Evolutionary conservation across 2,113 vertebrate genomes (phyloP).

Genomic region (Propithecus coquereli): DNA sequence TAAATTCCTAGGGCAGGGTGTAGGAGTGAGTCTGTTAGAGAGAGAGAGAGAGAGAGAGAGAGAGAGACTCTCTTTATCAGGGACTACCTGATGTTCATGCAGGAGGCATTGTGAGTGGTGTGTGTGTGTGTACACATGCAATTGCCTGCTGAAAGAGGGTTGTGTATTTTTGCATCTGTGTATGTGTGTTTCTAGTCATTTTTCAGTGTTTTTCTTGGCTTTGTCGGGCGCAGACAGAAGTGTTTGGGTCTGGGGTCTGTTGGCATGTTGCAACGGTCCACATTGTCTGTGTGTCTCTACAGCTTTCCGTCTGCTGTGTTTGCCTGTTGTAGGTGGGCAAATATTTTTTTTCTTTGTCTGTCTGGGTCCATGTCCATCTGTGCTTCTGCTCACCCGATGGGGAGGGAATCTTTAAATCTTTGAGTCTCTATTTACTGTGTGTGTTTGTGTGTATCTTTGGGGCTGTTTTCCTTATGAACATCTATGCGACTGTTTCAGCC

Average conservation of each 20-base stretch:
- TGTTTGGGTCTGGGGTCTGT: neutral
- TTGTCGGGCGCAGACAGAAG: neutral
- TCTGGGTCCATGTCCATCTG: neutral
- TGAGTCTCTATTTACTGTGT: neutral
- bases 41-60: too few relatives aligned
- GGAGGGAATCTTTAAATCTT: too few relatives aligned
- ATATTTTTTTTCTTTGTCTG: too few relatives aligned
- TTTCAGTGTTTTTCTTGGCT: neutral
- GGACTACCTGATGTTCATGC: rapidly evolving
- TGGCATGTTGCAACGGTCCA: rapidly evolving
- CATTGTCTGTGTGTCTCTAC: neutral
- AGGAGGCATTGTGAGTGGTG: neutral
- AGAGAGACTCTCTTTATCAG: neutral
- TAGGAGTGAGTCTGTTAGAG: neutral
- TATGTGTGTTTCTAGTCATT: too few relatives aligned
- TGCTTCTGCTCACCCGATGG: too few relatives aligned
- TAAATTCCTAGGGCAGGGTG: neutral
- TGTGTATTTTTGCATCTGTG: neutral
- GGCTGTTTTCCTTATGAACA: neutral
- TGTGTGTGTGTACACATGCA: too few relatives aligned
- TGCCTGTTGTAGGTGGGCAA: rapidly evolving
- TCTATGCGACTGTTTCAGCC: neutral
- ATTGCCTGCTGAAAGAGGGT: neutral
- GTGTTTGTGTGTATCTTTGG: neutral
- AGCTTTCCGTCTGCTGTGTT: neutral